phyloP scores from a whole-genome alignment of 2,888 invertebrate species.

The Tholera decimalis region DNA sequence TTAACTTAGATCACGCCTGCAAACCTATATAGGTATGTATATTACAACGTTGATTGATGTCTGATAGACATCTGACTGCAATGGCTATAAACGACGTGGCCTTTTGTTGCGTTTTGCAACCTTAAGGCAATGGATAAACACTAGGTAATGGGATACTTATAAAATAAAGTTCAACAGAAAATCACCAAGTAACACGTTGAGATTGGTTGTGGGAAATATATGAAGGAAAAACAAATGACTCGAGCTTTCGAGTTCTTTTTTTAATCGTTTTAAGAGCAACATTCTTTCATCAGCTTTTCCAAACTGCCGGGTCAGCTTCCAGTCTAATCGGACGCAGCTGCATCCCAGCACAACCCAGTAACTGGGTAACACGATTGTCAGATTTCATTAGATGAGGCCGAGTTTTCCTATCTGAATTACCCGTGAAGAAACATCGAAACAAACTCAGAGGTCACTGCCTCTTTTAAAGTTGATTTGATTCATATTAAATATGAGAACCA shows the following conservation, averaged over 20 bases:
- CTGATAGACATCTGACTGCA: constrained; percentile 44
- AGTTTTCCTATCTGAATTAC: no score
- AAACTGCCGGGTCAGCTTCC: no score
- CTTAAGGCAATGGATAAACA: constrained; percentile 33
- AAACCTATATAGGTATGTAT: no score
- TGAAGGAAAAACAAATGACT: not conserved
- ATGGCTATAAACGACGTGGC: constrained; percentile 43
- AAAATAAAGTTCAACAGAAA: constrained; percentile 40
- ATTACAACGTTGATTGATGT: constrained; percentile 47
- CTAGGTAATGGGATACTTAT: constrained; percentile 53
- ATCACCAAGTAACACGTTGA: not conserved
- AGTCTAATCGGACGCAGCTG: no score
- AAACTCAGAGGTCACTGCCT: no score
- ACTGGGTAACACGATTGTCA: no score
- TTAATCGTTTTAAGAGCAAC: not conserved
- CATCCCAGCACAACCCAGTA: no score
- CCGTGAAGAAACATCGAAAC: no score
- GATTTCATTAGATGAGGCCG: no score
- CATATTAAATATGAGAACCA: no score
- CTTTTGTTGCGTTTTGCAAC: constrained; percentile 39
- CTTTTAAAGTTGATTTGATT: no score
- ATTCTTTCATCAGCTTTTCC: no score
- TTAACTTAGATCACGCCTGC: constrained; percentile 33
- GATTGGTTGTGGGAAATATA: constrained; percentile 39
- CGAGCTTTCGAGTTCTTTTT: not conserved